Evolutionary conservation across 2,113 vertebrate species (phyloP), one percentile per base, ranked within the genome.

Genomic region (Pelmatolapia mariae): DNA sequence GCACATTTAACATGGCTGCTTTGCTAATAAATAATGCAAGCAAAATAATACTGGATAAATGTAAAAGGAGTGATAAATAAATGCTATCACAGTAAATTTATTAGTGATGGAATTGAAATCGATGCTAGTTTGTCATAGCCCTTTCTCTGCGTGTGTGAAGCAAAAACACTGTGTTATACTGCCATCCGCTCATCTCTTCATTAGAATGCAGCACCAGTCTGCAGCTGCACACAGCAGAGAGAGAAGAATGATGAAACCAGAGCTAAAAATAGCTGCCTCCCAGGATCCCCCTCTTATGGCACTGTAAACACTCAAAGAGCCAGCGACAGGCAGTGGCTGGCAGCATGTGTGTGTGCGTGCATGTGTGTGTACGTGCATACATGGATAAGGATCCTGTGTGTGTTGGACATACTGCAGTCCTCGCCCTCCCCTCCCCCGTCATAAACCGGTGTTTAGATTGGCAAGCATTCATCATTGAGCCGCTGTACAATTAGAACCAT

Each of bases 191-290:
- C 66, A 71, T 85, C 82, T 92, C 87, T 86, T 96, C 95, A 96
- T 96, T 95, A 96, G 89, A 85, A 96, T 96, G 93, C 96, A 96
- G 89, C 92, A 76, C 66, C 87, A 90, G 92, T 76, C 92, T 71
- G 86, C 93, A 93, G 93, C 94, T 90, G 89, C 89, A 93, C 84
- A 54, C 94, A 89, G 93, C 57, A 38, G 83, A 89, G 94, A 91
- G 95, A 80, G 93, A 94, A 94, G 92, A 96, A 96, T 96, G 96
- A 97, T 96, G 96, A 97, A 96, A 96, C 92, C 92, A 88, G 87
- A 76, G 93, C 96, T 97, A 97, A 95, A 96, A 97, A 97, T 97
- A 96, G 95, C 93, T 52, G 50, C 94, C 95, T 96, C 96, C 93
- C 95, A 97, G 96, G 96, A 96, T 97, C 95, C 96, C 96, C 95